Evolutionary conservation across 2,888 invertebrate genomes (phyloP).

Genomic region (Platynereis dumerilii): DNA sequence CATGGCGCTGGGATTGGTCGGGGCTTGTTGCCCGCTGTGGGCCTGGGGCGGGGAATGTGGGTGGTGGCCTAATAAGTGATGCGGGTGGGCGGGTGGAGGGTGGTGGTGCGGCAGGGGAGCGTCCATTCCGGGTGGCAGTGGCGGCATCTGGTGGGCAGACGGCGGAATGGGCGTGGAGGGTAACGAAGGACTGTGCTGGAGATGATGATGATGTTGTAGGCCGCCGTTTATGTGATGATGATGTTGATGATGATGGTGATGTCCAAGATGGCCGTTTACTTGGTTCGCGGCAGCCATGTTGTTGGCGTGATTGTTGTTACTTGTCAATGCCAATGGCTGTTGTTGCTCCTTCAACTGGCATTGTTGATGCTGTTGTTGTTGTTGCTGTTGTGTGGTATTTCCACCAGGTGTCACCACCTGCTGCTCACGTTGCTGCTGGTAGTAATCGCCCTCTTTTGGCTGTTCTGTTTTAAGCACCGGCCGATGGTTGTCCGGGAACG

Average conservation of each 20-base stretch:
- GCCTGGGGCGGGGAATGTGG: conserved; percentile 20
- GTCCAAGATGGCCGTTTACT: neutral
- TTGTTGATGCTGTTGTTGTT: neutral
- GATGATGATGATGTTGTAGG: neutral
- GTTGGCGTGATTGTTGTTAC: conserved; percentile 3
- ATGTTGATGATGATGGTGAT: conserved; percentile 3
- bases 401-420: conserved; percentile 1
- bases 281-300: neutral
- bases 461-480: conserved; percentile 54
- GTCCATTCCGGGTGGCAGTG: neutral
- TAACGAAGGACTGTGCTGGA: neutral
- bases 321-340: conserved; percentile 27
- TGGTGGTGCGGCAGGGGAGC: conserved; percentile 1
- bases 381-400: neutral
- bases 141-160: neutral
- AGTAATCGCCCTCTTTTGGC: conserved; percentile 13
- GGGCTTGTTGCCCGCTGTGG: conserved; percentile 19
- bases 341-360: conserved; percentile 20
- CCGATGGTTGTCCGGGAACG: conserved; percentile 54
- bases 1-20: conserved; percentile 10
- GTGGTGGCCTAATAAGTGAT: conserved; percentile 7
- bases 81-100: conserved; percentile 9
- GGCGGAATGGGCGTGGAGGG: neutral
- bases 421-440: neutral
- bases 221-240: neutral